Base-by-base conservation (phyloP, 2,888 invertebrate species). In the Thereva nobilitata region DNA sequence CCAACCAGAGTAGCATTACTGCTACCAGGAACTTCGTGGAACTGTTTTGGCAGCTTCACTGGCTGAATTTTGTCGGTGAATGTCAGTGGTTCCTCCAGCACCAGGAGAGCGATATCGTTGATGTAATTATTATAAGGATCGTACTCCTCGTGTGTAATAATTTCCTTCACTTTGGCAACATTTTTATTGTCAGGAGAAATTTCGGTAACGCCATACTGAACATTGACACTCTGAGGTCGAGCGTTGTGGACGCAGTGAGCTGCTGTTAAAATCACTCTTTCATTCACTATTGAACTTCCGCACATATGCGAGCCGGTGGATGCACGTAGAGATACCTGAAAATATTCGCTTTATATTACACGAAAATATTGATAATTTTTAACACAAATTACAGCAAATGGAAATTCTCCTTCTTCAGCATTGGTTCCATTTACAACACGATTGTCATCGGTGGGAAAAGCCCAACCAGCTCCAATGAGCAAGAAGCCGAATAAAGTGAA, bases 41-140 rank as follows among this genome's bases (percentile, higher is more conserved):
- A 53, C 0, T 73, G 70, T 3, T 67, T 42, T 0, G 80, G 80
- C 64, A 80, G 70, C 2, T 66, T 63, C 0, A 80, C 77, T 1
- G 78, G 75, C 44, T 3, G 73, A 72, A 66, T 76, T 64, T 3
- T 71, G 72, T 65, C 70, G 70, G 38, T 73, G 69, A 74, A 76
- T 9, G 70, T 52, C 5, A 80, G 71, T 1, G 76, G 71, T 0
- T 64, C 70, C 1, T 57, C 66, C 65, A 79, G 72, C 75, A 80
- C 73, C 34, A 84, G 61, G 37, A 84, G 66, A 4, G 81, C 77
- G 10, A 82, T 79, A 44, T 83, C 83, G 66, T 81, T 81, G 66
- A 80, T 79, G 54, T 76, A 76, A 6, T 70, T 69, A 0, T 69
- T 66, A 4, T 0, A 3, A 0, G 71, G 72, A 66, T 73, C 70